A percentile compares a stretch with the other conserved stretches of the same genome.
Evolutionary conservation across 2,888 invertebrate species (phyloP).

Genomic region (Pristionchus exspectatus): DNA sequence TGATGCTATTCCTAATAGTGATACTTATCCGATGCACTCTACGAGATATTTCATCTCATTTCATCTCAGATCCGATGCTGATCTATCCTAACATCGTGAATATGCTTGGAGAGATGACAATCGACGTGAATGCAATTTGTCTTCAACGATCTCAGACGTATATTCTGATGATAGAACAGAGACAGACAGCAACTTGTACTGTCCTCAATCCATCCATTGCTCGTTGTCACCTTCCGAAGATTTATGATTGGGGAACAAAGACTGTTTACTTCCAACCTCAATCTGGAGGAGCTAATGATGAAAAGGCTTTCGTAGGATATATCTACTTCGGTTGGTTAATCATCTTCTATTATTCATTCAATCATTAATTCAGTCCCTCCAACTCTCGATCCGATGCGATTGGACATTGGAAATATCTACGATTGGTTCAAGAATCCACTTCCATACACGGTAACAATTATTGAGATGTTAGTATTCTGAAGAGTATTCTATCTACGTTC

Average conservation of each 20-base stretch:
- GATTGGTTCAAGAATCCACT: constrained; percentile 78
- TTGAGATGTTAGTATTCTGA: not conserved
- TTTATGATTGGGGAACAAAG: constrained; percentile 78
- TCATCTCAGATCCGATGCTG: constrained; percentile 74
- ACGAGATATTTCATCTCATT: not conserved
- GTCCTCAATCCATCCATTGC: constrained; percentile 77
- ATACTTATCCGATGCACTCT: not conserved
- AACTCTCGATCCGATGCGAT: constrained; percentile 77
- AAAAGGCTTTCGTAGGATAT: constrained; percentile 78
- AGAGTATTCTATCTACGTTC: not conserved
- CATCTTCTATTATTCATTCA: constrained; percentile 1
- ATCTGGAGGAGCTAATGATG: constrained; percentile 73
- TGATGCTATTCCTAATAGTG: too few species aligned
- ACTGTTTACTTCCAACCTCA: constrained; percentile 78
- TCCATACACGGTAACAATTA: constrained; percentile 59
- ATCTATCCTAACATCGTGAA: constrained; percentile 91
- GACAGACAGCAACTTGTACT: constrained; percentile 73
- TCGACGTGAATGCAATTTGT: constrained; percentile 97
- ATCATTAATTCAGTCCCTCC: constrained; percentile 73
- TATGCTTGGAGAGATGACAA: constrained; percentile 96
- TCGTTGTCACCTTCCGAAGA: constrained; percentile 75
- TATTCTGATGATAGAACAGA: constrained; percentile 77
- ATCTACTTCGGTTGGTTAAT: constrained; percentile 75
- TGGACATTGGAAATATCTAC: constrained; percentile 77
- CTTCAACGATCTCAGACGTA: constrained; percentile 83